Base-by-base conservation (phyloP, 2,113 vertebrate species). In the Miniopterus natalensis region DNA sequence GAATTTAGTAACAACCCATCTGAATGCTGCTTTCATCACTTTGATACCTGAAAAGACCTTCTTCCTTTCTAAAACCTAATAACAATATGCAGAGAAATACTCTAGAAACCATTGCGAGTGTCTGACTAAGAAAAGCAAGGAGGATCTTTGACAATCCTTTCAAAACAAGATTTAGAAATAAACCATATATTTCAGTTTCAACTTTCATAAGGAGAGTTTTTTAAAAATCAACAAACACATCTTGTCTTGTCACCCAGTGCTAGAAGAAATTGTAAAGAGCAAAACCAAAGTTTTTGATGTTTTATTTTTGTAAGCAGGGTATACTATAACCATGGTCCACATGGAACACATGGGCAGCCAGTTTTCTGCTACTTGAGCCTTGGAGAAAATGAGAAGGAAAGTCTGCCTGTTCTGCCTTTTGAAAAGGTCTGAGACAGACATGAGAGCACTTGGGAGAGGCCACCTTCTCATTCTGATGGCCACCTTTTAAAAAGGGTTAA, bases 241-340 rank as follows among this genome's bases (percentile, higher is more conserved):
- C 70, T 92, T 84, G 36, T 85, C 70, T 94, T 84, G 40, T 92
- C 71, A 90, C 65, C 27, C 55, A 90, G 59, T 77, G 80, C 11
- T 92, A 94, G 79, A 57, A 96, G 90, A 95, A 94, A 53, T 45
- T 84, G 12, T 89, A 51, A 95, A 77, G 59, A 90, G 49, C 14
- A 95, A 97, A 96, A 97, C 88, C 94, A 92, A 96, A 96, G 88
- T 90, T 95, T 92, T 84, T 66, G 45, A 94, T 96, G 84, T 95
- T 95, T 96, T 90, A 81, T 92, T 95, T 97, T 95, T 49, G 8
- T 90, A 94, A 96, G 96, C 73, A 85, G 79, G 49, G 63, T 91
- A 95, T 78, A 47, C 55, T 90, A 25, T 94, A 85, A 92, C 31
- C 31, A 27, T 11, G 27, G 71, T 70, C 70, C 71, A 80, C 47